Evolutionary conservation across 2,888 invertebrate genomes (phyloP).

Genomic region (Thereva unica): DNA sequence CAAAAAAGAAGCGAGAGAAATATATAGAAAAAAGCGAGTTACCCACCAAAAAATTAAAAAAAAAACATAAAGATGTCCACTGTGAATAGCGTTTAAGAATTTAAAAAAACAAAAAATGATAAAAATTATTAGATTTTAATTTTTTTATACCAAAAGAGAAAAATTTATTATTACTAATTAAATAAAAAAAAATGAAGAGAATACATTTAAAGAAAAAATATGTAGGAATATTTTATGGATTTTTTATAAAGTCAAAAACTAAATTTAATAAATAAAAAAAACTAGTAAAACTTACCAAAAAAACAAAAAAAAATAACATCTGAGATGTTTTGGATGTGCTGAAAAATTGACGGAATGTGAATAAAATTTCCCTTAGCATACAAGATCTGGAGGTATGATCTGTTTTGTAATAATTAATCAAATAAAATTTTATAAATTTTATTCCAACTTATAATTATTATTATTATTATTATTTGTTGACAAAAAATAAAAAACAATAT

Average conservation of each 20-base stretch:
- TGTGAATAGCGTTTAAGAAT: conserved; percentile 36
- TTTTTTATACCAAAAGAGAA: conserved; percentile 41
- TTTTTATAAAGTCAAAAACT: conserved; percentile 31
- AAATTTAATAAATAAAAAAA: conserved; percentile 9
- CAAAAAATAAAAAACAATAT: no score
- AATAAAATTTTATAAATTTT: no score
- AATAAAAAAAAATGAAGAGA: conserved; percentile 5
- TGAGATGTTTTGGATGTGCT: conserved; percentile 29
- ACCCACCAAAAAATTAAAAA: conserved; percentile 44
- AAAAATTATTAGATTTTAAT: conserved; percentile 41
- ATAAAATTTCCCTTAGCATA: not conserved
- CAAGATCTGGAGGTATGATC: conserved; percentile 12
- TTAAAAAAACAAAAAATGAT: conserved; percentile 38
- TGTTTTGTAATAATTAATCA: no score
- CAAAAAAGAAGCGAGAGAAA: no score
- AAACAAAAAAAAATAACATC: conserved; percentile 10
- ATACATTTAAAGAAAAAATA: conserved; percentile 2
- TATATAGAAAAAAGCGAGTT: conserved; percentile 42
- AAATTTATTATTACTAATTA: conserved; percentile 30
- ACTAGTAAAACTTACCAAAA: not conserved
- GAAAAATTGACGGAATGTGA: conserved; percentile 15
- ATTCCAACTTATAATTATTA: no score
- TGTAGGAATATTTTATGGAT: conserved; percentile 33
- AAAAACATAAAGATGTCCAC: conserved; percentile 38
- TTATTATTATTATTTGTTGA: no score